Evolutionary conservation across 2,888 invertebrate species (phyloP), one percentile per base, ranked within the genome.

Genomic region (Mimachlamys varia): DNA sequence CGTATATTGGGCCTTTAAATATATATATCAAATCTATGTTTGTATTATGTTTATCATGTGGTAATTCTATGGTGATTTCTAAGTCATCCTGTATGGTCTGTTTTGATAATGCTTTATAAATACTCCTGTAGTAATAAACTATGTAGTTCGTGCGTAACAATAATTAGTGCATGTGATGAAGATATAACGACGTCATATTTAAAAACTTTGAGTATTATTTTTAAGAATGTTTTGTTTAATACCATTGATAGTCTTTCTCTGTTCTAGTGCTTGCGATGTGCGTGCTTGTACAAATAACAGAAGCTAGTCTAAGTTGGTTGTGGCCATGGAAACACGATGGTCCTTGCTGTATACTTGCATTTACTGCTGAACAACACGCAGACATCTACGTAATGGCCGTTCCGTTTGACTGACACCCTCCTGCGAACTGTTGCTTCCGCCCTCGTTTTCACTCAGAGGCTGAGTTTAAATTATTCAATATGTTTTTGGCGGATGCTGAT

Each of bases 351-450:
- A 76, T 27, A 76, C n/a, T 62, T n/a, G 62, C 22, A 62, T 76
- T 76, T 76, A 76, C 22, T 76, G 76, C 33, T 33, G 27, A 76
- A 27, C 33, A 33, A 0, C 76, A 76, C 76, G 76, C 27, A 76
- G 33, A 33, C 13, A 12, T 76, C 76, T 13, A 10, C 10, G 33
- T 33, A 76, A 76, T 76, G 76, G 76, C 76, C 7, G 76, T 76
- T 76, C 76, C 7, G 33, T 76, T 33, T 27, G 33, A 76, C 76
- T 76, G 27, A 27, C 76, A 33, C 76, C 33, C 76, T 76, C 27
- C 76, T 76, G 76, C 33, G 76, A 22, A 10, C 76, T 76, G 76
- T 76, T 76, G 76, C 76, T 76, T 76, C 76, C 76, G 33, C 76
- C 33, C 13, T 76, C 76, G 33, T 76, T 76, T 76, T 27, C 15